A percentile compares a stretch with the other conserved stretches of the same genome.
phyloP scores from a whole-genome alignment of 37 sponge, comb jelly and placozoan genomes.

The Cliona cf. orientalis region DNA sequence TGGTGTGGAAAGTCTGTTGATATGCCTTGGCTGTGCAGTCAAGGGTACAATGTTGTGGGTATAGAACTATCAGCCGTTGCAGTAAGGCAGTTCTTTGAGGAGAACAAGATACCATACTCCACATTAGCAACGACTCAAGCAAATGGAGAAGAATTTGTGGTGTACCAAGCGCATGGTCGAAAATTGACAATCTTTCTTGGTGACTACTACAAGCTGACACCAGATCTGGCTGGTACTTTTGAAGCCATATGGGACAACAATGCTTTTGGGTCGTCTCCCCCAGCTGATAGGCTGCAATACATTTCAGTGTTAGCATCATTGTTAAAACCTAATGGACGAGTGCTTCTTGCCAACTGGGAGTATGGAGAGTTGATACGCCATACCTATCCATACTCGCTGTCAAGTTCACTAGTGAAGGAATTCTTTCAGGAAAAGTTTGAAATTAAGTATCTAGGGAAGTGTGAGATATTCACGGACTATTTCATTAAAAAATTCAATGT shows the following conservation, averaged over 20 bases:
- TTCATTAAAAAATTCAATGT: constrained; percentile 23
- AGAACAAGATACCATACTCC: constrained; percentile 49
- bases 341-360: constrained; percentile 51
- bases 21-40: constrained; percentile 46
- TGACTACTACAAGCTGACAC: constrained; percentile 39
- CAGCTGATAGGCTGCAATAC: constrained; percentile 46
- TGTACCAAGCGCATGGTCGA: constrained; percentile 45
- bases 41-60: constrained; percentile 66
- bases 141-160: constrained; percentile 12
- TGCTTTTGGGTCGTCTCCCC: constrained; percentile 49
- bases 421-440: constrained; percentile 29
- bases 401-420: constrained; percentile 11
- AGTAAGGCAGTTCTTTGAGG: constrained; percentile 41
- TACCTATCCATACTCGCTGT: constrained; percentile 33
- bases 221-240: constrained; percentile 47
- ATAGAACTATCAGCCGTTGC: constrained; percentile 56
- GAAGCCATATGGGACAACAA: constrained; percentile 74
- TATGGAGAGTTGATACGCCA: constrained; percentile 23
- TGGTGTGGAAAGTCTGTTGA: constrained; percentile 74
- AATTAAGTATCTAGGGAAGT: constrained; percentile 24
- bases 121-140: too few species aligned
- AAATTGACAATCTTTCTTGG: constrained; percentile 37
- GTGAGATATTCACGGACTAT: neutral
- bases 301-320: constrained; percentile 1
- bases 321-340: constrained; percentile 27